Evolutionary conservation across 2,888 invertebrate species (phyloP), one percentile per base, ranked within the genome.

Genomic region (Aricia artaxerxes): DNA sequence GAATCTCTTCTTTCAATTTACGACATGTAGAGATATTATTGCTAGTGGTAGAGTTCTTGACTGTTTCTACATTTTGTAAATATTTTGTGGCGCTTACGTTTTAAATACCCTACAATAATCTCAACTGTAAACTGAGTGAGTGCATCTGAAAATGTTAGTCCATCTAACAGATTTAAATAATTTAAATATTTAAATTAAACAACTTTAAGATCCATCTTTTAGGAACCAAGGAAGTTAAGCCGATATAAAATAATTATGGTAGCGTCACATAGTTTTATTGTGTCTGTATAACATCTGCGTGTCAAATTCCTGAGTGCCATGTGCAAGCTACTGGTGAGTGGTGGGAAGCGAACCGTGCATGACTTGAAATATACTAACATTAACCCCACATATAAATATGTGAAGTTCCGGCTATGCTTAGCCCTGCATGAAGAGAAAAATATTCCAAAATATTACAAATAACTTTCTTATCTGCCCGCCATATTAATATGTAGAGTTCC

Each of bases 241-340:
- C 2, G 16, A 69, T 35, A 69, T 64, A 9, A 24, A 31, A 31
- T 64, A 69, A 13, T 69, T 35, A 38, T 69, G 69, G 35, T 38
- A 4, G 69, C 13, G 69, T 69, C 69, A 35, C 49, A 53, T 90
- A 89, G 91, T 92, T 91, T 92, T 90, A 92, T 90, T 88, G 86
- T 89, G 88, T 88, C 88, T 83, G 85, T 87, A 89, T 90, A 89
- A 91, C 94, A 94, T 94, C 94, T 94, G 94, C 94, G 93, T 92
- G 92, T 93, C 92, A 90, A 94, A 94, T 94, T 94, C 94, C 93
- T 91, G 84, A 84, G 86, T 87, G 92, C 92, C 94, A 94, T 94
- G 93, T 94, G 94, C 92, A 89, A 82, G 88, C 88, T 86, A 87
- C 88, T 90, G 90, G 88, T 92, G 93, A 91, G 93, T 90, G 90